These are phyloP conservation scores for Bothrops alternatus DNA, from an alignment of 2,797 vertebrate genomes.

Conservation along the genomic window DNA sequence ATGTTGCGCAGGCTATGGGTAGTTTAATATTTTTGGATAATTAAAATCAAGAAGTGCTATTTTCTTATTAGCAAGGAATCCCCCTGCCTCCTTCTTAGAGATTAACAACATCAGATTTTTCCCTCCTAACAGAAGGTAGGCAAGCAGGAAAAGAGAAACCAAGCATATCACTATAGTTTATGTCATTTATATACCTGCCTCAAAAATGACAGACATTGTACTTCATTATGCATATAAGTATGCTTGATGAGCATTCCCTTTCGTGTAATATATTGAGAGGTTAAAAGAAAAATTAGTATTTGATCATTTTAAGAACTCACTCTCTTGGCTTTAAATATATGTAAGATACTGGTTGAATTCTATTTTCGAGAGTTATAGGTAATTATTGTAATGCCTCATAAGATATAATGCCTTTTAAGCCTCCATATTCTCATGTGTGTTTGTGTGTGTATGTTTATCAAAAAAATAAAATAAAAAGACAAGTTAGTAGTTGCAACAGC, in stretches of 20 bases:
- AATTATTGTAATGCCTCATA: neutral
- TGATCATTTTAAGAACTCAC: neutral
- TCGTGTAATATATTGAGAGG: neutral
- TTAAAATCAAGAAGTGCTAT: neutral
- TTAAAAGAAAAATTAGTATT: neutral
- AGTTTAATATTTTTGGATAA: neutral
- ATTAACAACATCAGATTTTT: neutral
- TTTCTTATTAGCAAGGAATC: neutral
- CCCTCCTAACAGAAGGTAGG: neutral
- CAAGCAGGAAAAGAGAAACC: neutral
- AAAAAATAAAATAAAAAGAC: neutral
- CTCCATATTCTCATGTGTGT: neutral
- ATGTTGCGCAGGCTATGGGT: neutral
- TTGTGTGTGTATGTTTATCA: neutral
- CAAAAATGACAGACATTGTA: neutral
- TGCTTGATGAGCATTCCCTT: neutral
- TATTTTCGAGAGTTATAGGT: neutral
- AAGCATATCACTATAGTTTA: neutral
- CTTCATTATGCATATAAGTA: neutral
- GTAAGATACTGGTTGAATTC: neutral
- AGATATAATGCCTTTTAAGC: neutral
- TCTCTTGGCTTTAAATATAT: neutral
- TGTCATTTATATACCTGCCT: neutral
- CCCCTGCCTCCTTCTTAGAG: neutral
- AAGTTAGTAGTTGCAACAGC: neutral